Evolutionary conservation across 2,888 invertebrate species (phyloP).

Genomic region (Trachelus troglodyta): DNA sequence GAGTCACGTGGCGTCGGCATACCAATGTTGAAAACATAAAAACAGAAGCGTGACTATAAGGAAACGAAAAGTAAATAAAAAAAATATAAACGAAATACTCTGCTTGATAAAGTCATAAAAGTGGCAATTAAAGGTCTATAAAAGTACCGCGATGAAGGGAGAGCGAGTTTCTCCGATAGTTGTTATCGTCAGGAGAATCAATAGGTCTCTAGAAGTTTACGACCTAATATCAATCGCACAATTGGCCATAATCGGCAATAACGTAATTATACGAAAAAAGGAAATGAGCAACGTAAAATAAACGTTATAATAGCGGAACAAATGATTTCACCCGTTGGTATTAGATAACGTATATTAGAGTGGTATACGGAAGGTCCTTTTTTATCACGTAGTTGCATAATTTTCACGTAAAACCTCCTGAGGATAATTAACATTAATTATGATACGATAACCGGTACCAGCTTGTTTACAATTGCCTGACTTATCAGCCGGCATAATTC

Average conservation of each 20-base stretch:
- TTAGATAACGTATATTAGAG: neutral
- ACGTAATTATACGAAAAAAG: neutral
- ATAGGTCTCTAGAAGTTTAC: neutral
- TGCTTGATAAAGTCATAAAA: neutral
- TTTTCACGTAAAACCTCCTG: slow-evolving; percentile 45
- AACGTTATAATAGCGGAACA: neutral
- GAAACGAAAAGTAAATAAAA: neutral
- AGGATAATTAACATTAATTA: slow-evolving; percentile 58
- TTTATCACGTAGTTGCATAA: slow-evolving; percentile 40
- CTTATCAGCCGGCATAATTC: slow-evolving; percentile 43
- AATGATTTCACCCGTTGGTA: neutral
- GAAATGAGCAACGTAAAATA: neutral
- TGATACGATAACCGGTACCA: slow-evolving; percentile 40
- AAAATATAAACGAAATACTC: neutral
- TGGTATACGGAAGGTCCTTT: neutral
- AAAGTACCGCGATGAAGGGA: neutral
- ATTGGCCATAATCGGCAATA: neutral
- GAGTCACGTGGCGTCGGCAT: neutral
- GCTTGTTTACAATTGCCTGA: slow-evolving; percentile 52
- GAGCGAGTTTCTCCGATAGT: neutral
- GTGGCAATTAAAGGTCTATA: neutral
- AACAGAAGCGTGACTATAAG: neutral
- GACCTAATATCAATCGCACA: neutral
- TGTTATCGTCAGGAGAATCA: neutral
- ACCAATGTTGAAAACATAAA: neutral